Evolutionary conservation across 1,140 invertebrate species (phyloP).

Genomic region (Calycopis cecrops): DNA sequence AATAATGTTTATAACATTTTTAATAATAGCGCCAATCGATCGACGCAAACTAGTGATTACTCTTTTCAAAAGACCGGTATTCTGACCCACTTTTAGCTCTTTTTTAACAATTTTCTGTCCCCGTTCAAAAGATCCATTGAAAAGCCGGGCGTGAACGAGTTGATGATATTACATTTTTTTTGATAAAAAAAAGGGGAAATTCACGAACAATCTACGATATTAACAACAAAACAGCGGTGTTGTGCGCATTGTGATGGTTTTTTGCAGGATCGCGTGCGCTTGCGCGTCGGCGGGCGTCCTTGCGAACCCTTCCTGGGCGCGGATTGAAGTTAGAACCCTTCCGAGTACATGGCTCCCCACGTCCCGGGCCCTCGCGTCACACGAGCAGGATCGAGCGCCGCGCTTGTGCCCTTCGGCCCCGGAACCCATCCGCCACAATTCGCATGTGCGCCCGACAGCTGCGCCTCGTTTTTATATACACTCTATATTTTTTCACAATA

Average conservation of each 20-base stretch:
- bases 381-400: constrained; percentile 14
- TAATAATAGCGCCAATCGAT: constrained; percentile 71
- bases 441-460: constrained; percentile 72
- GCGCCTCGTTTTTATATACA: constrained; percentile 68
- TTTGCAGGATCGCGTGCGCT: constrained; percentile 71
- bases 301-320: constrained; percentile 60
- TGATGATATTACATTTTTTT: constrained; percentile 75
- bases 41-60: constrained; percentile 67
- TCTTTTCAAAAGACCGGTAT: constrained; percentile 70
- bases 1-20: constrained; percentile 6
- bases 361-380: constrained; percentile 41
- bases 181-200: constrained; percentile 54
- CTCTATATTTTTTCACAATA: constrained; percentile 70
- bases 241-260: constrained; percentile 65
- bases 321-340: constrained; percentile 64
- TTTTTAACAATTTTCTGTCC: constrained; percentile 68
- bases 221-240: constrained; percentile 69
- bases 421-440: constrained; percentile 55
- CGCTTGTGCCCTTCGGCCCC: constrained; percentile 38
- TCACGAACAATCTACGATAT: constrained; percentile 72
- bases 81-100: constrained; percentile 71
- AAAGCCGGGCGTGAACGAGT: constrained; percentile 73
- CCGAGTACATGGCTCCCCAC: constrained; percentile 35
- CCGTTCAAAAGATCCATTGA: constrained; percentile 69
- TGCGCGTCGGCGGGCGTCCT: constrained; percentile 69